These are phyloP conservation scores for Promerops cafer DNA, from an alignment of 2,113 vertebrate species.

Conservation along the genomic window DNA sequence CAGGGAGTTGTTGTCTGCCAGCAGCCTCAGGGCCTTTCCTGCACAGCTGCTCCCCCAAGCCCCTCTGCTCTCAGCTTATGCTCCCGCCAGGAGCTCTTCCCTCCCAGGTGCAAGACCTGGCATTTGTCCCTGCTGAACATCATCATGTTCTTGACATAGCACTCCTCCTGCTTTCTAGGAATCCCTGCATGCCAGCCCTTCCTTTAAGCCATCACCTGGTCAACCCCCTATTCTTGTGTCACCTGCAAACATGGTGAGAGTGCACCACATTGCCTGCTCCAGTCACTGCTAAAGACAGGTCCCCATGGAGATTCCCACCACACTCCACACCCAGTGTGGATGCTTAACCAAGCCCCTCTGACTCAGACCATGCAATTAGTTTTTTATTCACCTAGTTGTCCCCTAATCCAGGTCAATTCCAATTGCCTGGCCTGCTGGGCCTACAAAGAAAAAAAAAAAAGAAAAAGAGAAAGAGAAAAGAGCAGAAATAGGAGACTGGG, in stretches of 20 bases:
- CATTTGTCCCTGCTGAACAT: neutral
- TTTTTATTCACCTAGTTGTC: neutral
- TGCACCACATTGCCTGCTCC: neutral
- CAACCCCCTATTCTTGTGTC: neutral
- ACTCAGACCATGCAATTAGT: neutral
- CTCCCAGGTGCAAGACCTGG: neutral
- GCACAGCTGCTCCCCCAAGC: neutral
- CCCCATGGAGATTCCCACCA: fast-evolving
- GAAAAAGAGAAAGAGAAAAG: neutral
- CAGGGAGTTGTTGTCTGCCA: neutral
- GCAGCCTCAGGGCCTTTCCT: neutral
- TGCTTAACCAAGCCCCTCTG: neutral
- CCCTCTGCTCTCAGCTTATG: neutral
- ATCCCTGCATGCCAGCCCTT: neutral
- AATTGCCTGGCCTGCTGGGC: neutral
- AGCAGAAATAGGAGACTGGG: neutral
- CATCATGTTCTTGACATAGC: neutral
- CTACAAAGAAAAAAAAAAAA: neutral
- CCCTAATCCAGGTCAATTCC: neutral
- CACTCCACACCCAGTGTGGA: neutral
- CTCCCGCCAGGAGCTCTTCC: neutral
- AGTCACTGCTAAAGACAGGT: neutral
- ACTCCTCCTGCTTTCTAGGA: neutral
- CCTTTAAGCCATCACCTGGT: neutral
- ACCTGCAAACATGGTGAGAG: neutral